phyloP scores from a whole-genome alignment of 2,888 invertebrate genomes.

The Cephalotes varians region DNA sequence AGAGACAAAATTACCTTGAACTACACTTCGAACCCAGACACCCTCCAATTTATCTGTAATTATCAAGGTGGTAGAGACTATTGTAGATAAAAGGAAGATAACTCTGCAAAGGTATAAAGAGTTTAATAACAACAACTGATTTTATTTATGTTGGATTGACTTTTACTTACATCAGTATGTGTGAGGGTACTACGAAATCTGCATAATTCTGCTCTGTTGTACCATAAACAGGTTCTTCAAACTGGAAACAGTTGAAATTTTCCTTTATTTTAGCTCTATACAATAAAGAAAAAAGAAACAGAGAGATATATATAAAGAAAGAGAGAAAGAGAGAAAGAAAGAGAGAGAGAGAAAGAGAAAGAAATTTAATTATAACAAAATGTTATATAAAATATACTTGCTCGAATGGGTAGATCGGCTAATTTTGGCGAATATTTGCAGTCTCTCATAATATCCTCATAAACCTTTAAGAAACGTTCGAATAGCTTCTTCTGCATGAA shows the following conservation, averaged over 20 bases:
- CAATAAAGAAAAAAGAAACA: not conserved
- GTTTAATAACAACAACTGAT: not conserved
- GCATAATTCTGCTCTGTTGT: conserved; percentile 90
- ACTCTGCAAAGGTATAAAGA: conserved; percentile 88
- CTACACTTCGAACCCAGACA: conserved; percentile 94
- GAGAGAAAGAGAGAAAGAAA: not conserved
- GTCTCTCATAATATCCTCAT: conserved; percentile 88
- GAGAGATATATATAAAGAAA: too few species aligned
- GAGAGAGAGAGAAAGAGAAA: not conserved
- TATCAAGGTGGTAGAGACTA: conserved; percentile 93
- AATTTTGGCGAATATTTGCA: conserved; percentile 88
- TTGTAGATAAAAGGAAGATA: conserved; percentile 94
- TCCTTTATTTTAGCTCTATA: not conserved
- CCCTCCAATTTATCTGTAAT: conserved; percentile 94
- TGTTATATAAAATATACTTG: conserved; percentile 74
- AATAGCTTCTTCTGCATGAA: conserved; percentile 90
- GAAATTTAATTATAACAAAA: conserved; percentile 57
- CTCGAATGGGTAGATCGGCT: conserved; percentile 88
- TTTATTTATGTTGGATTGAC: not conserved
- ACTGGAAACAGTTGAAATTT: conserved; percentile 83
- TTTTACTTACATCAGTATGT: not conserved
- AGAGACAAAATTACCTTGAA: conserved; percentile 86
- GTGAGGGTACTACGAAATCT: conserved; percentile 92
- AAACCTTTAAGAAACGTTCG: conserved; percentile 90
- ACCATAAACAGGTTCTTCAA: conserved; percentile 91